phyloP scores from a whole-genome alignment of 2,888 invertebrate genomes.

The Acanthosoma haemorrhoidale region DNA sequence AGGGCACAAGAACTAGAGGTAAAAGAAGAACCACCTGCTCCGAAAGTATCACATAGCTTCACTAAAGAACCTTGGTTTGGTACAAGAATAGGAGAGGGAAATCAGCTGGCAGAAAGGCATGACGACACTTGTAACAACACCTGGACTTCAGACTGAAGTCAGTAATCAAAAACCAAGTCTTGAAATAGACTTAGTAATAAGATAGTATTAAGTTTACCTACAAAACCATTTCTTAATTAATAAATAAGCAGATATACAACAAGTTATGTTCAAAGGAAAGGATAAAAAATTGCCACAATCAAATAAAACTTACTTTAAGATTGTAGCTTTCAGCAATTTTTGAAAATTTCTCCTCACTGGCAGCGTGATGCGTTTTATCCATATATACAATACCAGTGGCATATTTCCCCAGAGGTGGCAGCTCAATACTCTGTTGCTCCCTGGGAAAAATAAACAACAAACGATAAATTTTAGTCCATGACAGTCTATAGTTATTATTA shows the following conservation, averaged over 20 bases:
- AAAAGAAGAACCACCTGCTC: too few species aligned
- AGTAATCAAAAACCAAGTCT: not conserved
- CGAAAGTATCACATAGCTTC: too few species aligned
- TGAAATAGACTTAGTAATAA: constrained; percentile 3
- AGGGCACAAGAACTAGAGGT: too few species aligned
- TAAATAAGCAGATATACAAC: too few species aligned
- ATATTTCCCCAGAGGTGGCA: constrained; percentile 85
- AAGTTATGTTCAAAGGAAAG: too few species aligned
- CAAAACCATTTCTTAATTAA: too few species aligned
- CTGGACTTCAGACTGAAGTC: too few species aligned
- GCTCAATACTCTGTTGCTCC: constrained; percentile 69
- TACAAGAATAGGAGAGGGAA: too few species aligned
- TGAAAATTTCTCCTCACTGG: constrained; percentile 74
- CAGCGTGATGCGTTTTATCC: constrained; percentile 73
- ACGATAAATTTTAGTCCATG: not conserved
- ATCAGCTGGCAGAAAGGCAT: too few species aligned
- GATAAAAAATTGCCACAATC: not conserved
- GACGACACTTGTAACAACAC: too few species aligned
- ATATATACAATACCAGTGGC: constrained; percentile 95
- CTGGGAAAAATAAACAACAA: constrained; percentile 49
- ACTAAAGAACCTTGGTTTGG: too few species aligned
- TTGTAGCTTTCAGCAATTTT: constrained; percentile 73
- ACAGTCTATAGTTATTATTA: constrained; percentile 9
- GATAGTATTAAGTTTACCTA: too few species aligned
- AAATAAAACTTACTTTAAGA: constrained; percentile 52